Evolutionary conservation across 2,888 invertebrate species (phyloP), one percentile per base, ranked within the genome.

Genomic region (Saturnia japonica): DNA sequence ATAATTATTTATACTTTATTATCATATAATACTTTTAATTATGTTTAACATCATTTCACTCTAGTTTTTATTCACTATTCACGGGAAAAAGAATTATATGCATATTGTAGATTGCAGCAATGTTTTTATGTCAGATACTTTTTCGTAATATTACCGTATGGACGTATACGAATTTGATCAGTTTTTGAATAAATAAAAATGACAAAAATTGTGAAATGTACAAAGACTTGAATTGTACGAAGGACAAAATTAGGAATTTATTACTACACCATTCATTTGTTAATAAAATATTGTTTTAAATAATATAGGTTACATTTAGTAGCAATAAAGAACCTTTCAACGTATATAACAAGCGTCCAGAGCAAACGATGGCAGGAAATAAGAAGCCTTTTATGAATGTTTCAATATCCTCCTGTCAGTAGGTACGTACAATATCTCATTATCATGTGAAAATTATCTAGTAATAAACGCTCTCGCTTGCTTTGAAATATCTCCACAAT

Each of bases 361-460:
- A 75, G 73, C 71, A 69, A 72, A 57, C 68, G 73, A 70, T 73
- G 73, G 71, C 70, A 73, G 76, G 76, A 74, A 75, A 75, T 74
- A 62, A 76, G 70, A 72, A 72, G 25, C 70, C 73, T 71, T 69
- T 71, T 60, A 70, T 66, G 68, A 71, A 71, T 70, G 71, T 70
- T 74, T 74, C 68, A 72, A 74, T 75, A 73, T 73, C 72, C 73
- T 72, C 66, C 67, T 73, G 72, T 72, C 71, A 47, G 45, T 67
- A 68, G 22, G 62, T 9, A 34, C 40, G 62, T 8, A 34, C 43
- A 43, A 19, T 43, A 42, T 19, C 25, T 67, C 45, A 68, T 68
- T 70, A 67, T 70, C 51, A 11, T 42, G 22, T 42, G 51, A 70
- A 70, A 66, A 42, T 66, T 54, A 66, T 51, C 34, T n/a, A 25